Conservation (phyloP, 2,888 invertebrate species). For the Masnerella sp. region DNA sequence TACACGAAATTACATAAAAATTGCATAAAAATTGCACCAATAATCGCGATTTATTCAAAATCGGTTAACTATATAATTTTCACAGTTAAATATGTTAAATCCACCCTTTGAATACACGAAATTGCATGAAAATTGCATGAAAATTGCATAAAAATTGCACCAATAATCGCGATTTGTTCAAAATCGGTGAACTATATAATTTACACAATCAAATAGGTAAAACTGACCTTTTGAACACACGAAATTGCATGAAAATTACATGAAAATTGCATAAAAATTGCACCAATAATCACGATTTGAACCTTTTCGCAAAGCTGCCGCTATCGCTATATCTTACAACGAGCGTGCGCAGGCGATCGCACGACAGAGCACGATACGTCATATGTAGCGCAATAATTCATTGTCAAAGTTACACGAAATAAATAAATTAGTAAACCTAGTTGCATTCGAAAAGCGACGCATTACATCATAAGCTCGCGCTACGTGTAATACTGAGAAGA, state of each 20-base stretch:
- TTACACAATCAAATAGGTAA: too few relatives aligned
- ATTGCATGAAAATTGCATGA: not conserved
- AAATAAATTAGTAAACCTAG: conserved; percentile 49
- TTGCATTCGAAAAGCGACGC: conserved; percentile 45
- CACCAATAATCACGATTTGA: conserved; percentile 7
- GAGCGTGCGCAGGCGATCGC: conserved; percentile 15
- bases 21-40: not conserved
- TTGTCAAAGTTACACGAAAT: conserved; percentile 19
- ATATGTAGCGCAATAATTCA: not conserved
- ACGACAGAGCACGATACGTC: not conserved
- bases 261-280: not conserved
- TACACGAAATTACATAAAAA: too few relatives aligned
- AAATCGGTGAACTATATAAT: too few relatives aligned
- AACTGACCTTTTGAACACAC: too few relatives aligned
- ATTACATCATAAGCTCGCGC: conserved; percentile 56
- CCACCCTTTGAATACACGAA: too few relatives aligned
- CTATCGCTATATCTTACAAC: conserved; percentile 39
- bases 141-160: not conserved
- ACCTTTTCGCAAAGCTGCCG: conserved; percentile 2
- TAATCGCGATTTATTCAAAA: not conserved
- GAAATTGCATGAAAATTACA: not conserved
- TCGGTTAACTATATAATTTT: too few relatives aligned
- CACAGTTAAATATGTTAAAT: too few relatives aligned
- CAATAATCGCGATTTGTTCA: conserved; percentile 13
- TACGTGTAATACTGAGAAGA: conserved; percentile 56